Evolutionary conservation across 2,797 vertebrate species (phyloP).

Genomic region (Rhinella marina): DNA sequence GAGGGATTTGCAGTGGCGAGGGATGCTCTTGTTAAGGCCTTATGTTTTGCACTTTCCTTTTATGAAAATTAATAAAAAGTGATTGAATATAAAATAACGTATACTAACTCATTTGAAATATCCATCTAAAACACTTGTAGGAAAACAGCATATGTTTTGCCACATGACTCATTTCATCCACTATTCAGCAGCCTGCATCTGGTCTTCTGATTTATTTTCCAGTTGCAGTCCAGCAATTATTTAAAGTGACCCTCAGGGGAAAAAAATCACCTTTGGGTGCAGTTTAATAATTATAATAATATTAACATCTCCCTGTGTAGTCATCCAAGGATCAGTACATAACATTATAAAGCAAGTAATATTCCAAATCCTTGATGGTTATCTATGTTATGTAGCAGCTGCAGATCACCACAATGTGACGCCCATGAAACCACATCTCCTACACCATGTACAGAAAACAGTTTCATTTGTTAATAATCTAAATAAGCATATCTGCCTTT

Average conservation of each 20-base stretch:
- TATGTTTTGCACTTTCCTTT: too few relatives aligned
- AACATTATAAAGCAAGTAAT: background rate
- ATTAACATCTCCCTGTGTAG: background rate
- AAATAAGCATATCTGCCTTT: background rate
- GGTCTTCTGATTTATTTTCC: background rate
- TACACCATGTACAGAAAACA: background rate
- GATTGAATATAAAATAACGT: background rate
- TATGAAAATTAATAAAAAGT: too few relatives aligned
- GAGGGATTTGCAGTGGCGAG: too few relatives aligned
- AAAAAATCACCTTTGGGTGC: background rate
- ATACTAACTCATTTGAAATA: background rate
- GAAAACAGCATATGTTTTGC: slow-evolving; percentile 12
- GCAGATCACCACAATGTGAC: background rate
- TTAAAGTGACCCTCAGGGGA: background rate
- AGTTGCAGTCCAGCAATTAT: background rate
- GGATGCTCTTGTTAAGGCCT: too few relatives aligned
- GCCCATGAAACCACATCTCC: background rate
- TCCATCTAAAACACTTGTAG: slow-evolving; percentile 4
- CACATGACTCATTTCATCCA: slow-evolving; percentile 1
- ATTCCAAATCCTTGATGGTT: background rate
- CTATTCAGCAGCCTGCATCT: background rate
- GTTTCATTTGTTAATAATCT: background rate
- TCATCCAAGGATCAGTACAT: background rate
- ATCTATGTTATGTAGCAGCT: slow-evolving; percentile 6
- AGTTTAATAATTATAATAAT: background rate